These are phyloP conservation scores for Cerastis rubricosa DNA, from an alignment of 2,888 invertebrate species.

Conservation along the genomic window DNA sequence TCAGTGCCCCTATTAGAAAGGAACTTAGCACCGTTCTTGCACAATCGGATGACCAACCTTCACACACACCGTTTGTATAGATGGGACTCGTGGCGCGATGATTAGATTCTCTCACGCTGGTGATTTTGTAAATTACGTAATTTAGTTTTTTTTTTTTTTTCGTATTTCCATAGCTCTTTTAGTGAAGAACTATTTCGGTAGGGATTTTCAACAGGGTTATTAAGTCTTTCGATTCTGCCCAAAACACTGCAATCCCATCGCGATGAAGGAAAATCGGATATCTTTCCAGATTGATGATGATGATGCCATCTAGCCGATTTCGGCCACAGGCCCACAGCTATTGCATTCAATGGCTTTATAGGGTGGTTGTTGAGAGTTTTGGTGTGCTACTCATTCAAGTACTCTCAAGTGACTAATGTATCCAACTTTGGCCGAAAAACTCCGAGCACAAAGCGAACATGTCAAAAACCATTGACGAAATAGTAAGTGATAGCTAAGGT, in stretches of 20 bases:
- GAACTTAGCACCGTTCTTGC: slow-evolving; percentile 54
- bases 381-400: background rate
- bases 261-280: background rate
- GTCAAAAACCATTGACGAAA: background rate
- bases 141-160: background rate
- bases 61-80: slow-evolving; percentile 13
- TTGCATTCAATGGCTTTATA: background rate
- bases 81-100: slow-evolving; percentile 11
- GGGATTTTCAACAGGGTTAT: background rate
- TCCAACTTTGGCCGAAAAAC: background rate
- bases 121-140: slow-evolving; percentile 4
- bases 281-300: background rate
- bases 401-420: background rate
- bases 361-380: background rate
- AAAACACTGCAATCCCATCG: background rate
- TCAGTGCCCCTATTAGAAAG: slow-evolving; percentile 62
- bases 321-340: background rate
- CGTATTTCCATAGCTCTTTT: too few species aligned
- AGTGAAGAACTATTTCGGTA: background rate
- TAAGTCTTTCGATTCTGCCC: too few species aligned
- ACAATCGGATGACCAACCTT: slow-evolving; percentile 57
- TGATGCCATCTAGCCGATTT: background rate
- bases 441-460: background rate
- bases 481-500: background rate
- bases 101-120: background rate